Base-by-base conservation (phyloP, 2,888 invertebrate genomes). In the Bruchidius siliquastri region DNA sequence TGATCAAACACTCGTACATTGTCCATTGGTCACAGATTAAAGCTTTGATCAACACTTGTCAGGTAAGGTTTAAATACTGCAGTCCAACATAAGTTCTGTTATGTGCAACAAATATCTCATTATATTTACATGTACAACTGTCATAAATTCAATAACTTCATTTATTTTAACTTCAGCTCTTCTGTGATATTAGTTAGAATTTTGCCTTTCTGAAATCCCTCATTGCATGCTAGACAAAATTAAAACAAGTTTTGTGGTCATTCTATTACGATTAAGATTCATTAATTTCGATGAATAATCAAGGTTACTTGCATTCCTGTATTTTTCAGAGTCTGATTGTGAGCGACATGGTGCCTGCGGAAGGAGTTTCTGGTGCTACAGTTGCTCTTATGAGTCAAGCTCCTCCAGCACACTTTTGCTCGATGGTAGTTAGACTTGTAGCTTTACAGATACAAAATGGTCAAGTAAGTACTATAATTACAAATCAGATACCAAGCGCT, bases 1-100 rank as follows among this genome's bases (percentile, higher is more conserved):
- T 99, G 85, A 90, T 94, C 75, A 92, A 94, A 77, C 98, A 96
- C 86, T 96, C 97, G 0, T 99, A 97, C 86, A 96, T 99, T 73
- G 95, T 98, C 83, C 98, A 99, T 85, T 94, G 94, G 92, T 97
- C 97, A 81, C 97, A 98, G 86, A 91, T 99, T 75, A 99, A 98
- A 85, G 92, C 94, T 0, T 88, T 96, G 0, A 90, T 96, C 20
- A 92, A 91, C 77, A 96, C 96, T 0, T 93, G 96, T 32, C 96
- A 96, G 91, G 97, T 94, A 88, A 84, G 76, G 74, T 3, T 18
- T 49, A 71, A 67, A 20, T 18, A 30, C 67, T 2, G 32, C 22
- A 67, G 26, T 67, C 2, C 20, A 49, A 68, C 8, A 26, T 71
- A 2, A 18, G 32, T n/a, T n/a, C n/a, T n/a, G n/a, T n/a, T n/a